phyloP scores from a whole-genome alignment of 2,888 invertebrate genomes.

The Ennomos quercinarius region DNA sequence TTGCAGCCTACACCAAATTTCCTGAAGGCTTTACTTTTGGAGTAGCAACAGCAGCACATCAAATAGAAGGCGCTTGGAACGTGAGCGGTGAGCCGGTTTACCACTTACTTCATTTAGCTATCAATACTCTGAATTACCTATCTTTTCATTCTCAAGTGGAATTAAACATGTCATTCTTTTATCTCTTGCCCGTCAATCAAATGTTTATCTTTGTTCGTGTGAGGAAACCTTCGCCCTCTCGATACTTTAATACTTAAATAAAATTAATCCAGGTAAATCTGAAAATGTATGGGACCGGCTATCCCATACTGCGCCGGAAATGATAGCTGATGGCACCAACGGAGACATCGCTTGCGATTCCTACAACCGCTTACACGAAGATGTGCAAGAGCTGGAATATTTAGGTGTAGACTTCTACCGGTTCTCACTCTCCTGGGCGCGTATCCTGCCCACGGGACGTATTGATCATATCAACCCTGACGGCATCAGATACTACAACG shows the following conservation, averaged over 20 bases:
- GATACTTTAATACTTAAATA: background rate
- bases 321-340: slow-evolving; percentile 86
- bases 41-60: slow-evolving; percentile 85
- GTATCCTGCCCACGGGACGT: slow-evolving; percentile 87
- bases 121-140: slow-evolving; percentile 18
- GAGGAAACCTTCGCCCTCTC: slow-evolving; percentile 16
- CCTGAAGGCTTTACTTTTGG: slow-evolving; percentile 80
- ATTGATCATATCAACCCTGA: slow-evolving; percentile 82
- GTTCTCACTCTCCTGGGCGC: slow-evolving; percentile 87
- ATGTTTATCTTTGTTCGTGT: slow-evolving; percentile 28
- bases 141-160: slow-evolving; percentile 22
- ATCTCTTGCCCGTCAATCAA: slow-evolving; percentile 30
- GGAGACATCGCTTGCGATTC: slow-evolving; percentile 90
- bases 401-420: slow-evolving; percentile 85
- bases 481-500: slow-evolving; percentile 88
- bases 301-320: slow-evolving; percentile 82
- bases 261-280: slow-evolving; percentile 80
- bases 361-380: slow-evolving; percentile 87
- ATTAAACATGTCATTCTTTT: slow-evolving; percentile 25
- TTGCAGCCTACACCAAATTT: slow-evolving; percentile 71
- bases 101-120: slow-evolving; percentile 8
- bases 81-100: slow-evolving; percentile 77
- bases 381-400: slow-evolving; percentile 78
- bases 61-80: slow-evolving; percentile 88
- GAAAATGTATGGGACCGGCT: slow-evolving; percentile 87